Percentiles rank a stretch among this genome's conserved stretches.
Evolutionary conservation across 1,140 invertebrate genomes (phyloP).

Genomic region (Drosophila pachea): DNA sequence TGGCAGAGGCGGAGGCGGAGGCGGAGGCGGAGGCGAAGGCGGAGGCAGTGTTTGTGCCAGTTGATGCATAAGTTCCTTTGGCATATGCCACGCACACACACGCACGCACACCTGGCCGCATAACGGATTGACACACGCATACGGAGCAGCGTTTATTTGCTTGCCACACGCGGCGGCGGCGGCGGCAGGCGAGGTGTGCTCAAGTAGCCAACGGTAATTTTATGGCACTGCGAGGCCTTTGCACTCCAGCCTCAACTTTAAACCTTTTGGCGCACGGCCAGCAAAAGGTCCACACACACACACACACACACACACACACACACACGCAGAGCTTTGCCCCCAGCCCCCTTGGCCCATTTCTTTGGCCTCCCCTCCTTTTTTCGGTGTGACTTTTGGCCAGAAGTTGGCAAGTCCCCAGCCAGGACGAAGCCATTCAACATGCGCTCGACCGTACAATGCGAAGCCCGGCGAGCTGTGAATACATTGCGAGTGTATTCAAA

Average conservation of each 20-base stretch:
- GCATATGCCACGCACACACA: slow-evolving; percentile 43
- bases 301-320: too few species aligned
- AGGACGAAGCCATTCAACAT: slow-evolving; percentile 23
- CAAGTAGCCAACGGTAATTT: slow-evolving; percentile 46
- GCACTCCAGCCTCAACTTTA: slow-evolving; percentile 36
- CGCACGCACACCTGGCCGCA: background rate
- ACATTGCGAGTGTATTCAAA: slow-evolving; percentile 15
- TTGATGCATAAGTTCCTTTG: slow-evolving; percentile 67
- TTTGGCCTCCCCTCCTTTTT: background rate
- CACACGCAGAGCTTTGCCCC: background rate
- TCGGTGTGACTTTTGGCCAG: slow-evolving; percentile 24
- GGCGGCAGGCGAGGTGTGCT: slow-evolving; percentile 32
- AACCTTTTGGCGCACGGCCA: slow-evolving; percentile 26
- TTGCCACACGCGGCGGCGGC: slow-evolving; percentile 14
- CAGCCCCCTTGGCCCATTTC: background rate
- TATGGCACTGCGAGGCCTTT: slow-evolving; percentile 38
- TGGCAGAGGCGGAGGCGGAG: background rate
- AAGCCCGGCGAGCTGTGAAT: slow-evolving; percentile 22
- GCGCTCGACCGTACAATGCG: slow-evolving; percentile 17
- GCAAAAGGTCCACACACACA: slow-evolving; percentile 3
- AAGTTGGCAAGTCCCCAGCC: slow-evolving; percentile 17
- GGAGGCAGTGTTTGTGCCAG: slow-evolving; percentile 46
- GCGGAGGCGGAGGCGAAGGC: background rate
- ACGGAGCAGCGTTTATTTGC: slow-evolving; percentile 32
- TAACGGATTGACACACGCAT: slow-evolving; percentile 53